These are phyloP conservation scores for Papio anubis DNA, from an alignment of 2,113 vertebrate species.

Conservation along the genomic window DNA sequence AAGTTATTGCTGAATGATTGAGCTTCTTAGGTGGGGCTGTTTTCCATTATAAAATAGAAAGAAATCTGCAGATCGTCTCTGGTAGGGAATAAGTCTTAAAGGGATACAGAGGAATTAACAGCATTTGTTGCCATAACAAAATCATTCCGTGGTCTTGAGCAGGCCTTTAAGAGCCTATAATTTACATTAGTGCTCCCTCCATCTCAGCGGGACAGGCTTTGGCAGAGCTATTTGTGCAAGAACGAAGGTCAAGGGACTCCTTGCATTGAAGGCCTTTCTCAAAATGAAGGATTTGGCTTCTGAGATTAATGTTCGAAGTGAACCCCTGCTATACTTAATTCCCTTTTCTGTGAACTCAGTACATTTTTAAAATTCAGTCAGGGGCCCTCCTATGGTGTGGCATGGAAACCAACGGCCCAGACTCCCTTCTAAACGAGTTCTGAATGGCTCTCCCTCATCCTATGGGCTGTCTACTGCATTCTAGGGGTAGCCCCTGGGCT, in stretches of 20 bases:
- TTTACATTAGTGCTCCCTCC: constrained; percentile 38
- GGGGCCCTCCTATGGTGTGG: constrained; percentile 82
- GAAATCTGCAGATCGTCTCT: constrained; percentile 44
- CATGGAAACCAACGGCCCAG: constrained; percentile 76
- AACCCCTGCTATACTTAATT: constrained; percentile 85
- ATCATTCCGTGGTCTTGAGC: constrained; percentile 62
- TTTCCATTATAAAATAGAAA: constrained; percentile 57
- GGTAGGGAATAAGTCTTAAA: constrained; percentile 60
- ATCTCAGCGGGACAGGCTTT: constrained; percentile 29
- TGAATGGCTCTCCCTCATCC: constrained; percentile 59
- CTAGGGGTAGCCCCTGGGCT: background rate
- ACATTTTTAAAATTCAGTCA: constrained; percentile 82
- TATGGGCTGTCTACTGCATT: background rate
- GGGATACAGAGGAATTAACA: constrained; percentile 62
- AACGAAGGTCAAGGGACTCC: constrained; percentile 66
- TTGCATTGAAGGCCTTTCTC: constrained; percentile 71
- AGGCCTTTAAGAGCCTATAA: constrained; percentile 62
- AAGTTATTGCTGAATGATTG: constrained; percentile 40
- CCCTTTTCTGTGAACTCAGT: constrained; percentile 85
- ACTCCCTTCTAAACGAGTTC: background rate
- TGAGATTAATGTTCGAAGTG: constrained; percentile 80
- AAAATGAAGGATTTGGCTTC: constrained; percentile 78
- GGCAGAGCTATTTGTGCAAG: constrained; percentile 52
- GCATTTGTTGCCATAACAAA: constrained; percentile 76
- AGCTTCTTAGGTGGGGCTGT: constrained; percentile 24